Evolutionary conservation across 2,113 vertebrate genomes (phyloP).

Genomic region (Aspidoscelis tigris): DNA sequence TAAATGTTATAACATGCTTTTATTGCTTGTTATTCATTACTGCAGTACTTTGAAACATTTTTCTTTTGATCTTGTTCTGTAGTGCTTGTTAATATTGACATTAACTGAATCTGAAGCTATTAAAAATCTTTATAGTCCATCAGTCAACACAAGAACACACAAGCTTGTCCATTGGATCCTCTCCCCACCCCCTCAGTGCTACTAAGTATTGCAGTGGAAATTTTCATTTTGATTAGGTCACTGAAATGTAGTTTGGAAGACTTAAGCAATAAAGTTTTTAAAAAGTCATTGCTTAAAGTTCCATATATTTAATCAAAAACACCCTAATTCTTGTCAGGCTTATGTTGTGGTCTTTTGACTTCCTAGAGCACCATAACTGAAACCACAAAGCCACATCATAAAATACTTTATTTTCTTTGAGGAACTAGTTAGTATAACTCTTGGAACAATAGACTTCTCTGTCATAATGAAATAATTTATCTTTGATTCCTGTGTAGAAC

Average conservation of each 20-base stretch:
- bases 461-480: not conserved
- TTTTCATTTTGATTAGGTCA: constrained; percentile 30
- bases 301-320: constrained; percentile 61
- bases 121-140: constrained; percentile 17
- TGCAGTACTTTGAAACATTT: not conserved
- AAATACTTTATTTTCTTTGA: constrained; percentile 63
- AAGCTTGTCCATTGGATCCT: constrained; percentile 9
- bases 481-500: constrained; percentile 10
- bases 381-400: constrained; percentile 58
- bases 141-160: not conserved
- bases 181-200: constrained; percentile 38
- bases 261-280: constrained; percentile 19
- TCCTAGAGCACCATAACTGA: constrained; percentile 59
- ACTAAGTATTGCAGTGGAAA: not conserved
- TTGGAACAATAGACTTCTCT: constrained; percentile 30
- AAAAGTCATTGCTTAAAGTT: constrained; percentile 48
- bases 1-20: not conserved
- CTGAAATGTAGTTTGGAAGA: constrained; percentile 36
- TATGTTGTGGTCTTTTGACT: constrained; percentile 56
- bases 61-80: not conserved
- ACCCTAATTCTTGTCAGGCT: constrained; percentile 55
- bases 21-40: not conserved
- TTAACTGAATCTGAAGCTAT: not conserved
- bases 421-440: constrained; percentile 50
- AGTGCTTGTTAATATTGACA: not conserved